Evolutionary conservation across 2,113 vertebrate genomes (phyloP).

Genomic region (Forbesichthys agassizii): DNA sequence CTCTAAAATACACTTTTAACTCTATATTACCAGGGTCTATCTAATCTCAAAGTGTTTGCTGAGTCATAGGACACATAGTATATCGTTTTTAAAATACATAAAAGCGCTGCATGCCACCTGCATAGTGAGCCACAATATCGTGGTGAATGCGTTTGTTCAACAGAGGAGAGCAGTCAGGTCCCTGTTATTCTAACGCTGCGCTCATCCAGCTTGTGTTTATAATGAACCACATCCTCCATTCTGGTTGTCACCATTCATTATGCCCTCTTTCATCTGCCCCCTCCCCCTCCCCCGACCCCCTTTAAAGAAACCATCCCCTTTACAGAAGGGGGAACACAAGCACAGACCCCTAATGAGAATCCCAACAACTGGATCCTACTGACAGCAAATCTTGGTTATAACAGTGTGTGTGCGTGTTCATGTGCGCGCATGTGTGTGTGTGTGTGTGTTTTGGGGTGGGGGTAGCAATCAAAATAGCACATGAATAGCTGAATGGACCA

Average conservation of each 20-base stretch:
- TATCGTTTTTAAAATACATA: constrained; percentile 14
- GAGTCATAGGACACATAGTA: constrained; percentile 26
- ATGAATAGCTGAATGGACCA: constrained; percentile 41
- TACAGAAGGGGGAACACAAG: constrained; percentile 65
- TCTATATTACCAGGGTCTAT: constrained; percentile 3
- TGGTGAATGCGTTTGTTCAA: constrained; percentile 44
- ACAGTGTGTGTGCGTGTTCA: neutral
- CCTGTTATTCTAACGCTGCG: constrained; percentile 66
- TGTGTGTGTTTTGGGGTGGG: neutral
- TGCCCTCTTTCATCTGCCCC: constrained; percentile 70
- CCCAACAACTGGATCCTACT: constrained; percentile 53
- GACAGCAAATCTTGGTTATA: constrained; percentile 43
- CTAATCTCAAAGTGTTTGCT: neutral
- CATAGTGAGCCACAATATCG: constrained; percentile 38
- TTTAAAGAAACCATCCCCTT: constrained; percentile 60
- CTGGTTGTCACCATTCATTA: constrained; percentile 77
- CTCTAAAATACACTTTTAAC: constrained; percentile 19
- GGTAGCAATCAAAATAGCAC: constrained; percentile 20
- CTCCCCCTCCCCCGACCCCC: constrained; percentile 37
- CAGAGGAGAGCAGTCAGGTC: constrained; percentile 57
- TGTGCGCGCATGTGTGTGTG: too few relatives aligned
- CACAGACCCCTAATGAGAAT: constrained; percentile 61
- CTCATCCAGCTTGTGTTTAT: constrained; percentile 76
- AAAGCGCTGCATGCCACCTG: constrained; percentile 47
- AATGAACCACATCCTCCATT: constrained; percentile 80